Base-by-base conservation (phyloP, 2,888 invertebrate genomes). In the Himalopsyche kuldschensis region DNA sequence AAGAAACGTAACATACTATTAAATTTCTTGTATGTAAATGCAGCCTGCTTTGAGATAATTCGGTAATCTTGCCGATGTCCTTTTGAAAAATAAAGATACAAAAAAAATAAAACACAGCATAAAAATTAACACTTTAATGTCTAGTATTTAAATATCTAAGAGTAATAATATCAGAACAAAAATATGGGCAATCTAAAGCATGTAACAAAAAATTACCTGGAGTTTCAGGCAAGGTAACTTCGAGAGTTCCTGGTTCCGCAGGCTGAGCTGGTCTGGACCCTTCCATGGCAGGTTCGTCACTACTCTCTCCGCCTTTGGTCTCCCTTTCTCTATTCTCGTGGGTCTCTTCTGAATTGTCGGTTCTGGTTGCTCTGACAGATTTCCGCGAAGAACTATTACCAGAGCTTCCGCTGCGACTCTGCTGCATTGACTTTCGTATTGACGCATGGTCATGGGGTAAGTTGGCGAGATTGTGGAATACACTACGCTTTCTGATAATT, bases 401-500 rank as follows among this genome's bases (percentile, higher is more conserved):
- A 17, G 80, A 48, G 15, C 83, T 75, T n/a, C 77, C 41, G 1
- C 35, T 35, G 46, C 79, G 41, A 11, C 79, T 83, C 35, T 85
- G 85, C 75, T 91, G 93, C 55, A 95, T 90, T 1, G 96, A 95
- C 88, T 96, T 95, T 48, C 96, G 93, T 88, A 99, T 99, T 86
- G 97, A 95, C 32, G 95, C 92, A 90, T 96, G 96, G 90, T 99
- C 99, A 84, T 97, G 96, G 8, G 99, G 98, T 87, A 99, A 91
- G 91, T 99, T 99, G n/a, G 99, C 98, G 88, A 99, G 92, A 86
- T 96, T 95, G 91, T 99, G 99, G 91, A 99, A 99, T 83, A 99
- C 98, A 89, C 97, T 97, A n/a, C 99, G 94, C 90, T 99, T 99
- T 80, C 99, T 94, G 88, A 99, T 99, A 87, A 99, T 99, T 0